Percentiles rank a stretch among this genome's conserved stretches.
Evolutionary conservation across 2,888 invertebrate species (phyloP).

Genomic region (Choristoneura rosaceana): DNA sequence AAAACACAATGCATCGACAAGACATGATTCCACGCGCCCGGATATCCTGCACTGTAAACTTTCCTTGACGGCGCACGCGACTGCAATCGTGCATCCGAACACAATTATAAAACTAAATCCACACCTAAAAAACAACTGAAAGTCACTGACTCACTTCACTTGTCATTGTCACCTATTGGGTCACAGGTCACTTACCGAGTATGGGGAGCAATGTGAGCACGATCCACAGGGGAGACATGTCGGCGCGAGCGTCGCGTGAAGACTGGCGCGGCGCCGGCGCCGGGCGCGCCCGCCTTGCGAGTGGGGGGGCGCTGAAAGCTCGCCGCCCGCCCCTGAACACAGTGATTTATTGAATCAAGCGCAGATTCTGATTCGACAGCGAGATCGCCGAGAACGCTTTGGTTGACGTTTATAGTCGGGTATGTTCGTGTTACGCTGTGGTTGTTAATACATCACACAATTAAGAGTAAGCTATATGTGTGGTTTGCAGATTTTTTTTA

Average conservation of each 20-base stretch:
- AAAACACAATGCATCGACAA: constrained; percentile 23
- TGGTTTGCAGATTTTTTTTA: too few relatives aligned
- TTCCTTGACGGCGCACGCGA: constrained; percentile 60
- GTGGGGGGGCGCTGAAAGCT: constrained; percentile 66
- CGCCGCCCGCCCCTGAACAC: constrained; percentile 68
- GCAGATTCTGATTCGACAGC: constrained; percentile 10
- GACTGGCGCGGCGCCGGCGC: constrained; percentile 61
- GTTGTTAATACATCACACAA: background rate
- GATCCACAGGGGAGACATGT: constrained; percentile 82
- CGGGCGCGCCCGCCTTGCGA: constrained; percentile 51
- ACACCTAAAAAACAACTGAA: constrained; percentile 38
- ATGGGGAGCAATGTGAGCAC: constrained; percentile 80
- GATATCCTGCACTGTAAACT: constrained; percentile 58
- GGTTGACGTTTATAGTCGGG: background rate
- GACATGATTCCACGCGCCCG: constrained; percentile 63
- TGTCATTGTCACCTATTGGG: constrained; percentile 55
- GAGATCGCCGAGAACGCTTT: background rate
- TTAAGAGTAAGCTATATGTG: too few relatives aligned
- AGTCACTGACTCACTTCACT: constrained; percentile 54
- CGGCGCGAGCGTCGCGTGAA: constrained; percentile 78
- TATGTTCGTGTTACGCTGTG: background rate
- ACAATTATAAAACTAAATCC: constrained; percentile 50
- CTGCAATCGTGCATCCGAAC: constrained; percentile 51
- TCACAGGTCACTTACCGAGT: constrained; percentile 74
- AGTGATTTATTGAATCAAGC: constrained; percentile 19